Evolutionary conservation across 1,140 invertebrate genomes (phyloP).

Genomic region (Drosophila athabasca): DNA sequence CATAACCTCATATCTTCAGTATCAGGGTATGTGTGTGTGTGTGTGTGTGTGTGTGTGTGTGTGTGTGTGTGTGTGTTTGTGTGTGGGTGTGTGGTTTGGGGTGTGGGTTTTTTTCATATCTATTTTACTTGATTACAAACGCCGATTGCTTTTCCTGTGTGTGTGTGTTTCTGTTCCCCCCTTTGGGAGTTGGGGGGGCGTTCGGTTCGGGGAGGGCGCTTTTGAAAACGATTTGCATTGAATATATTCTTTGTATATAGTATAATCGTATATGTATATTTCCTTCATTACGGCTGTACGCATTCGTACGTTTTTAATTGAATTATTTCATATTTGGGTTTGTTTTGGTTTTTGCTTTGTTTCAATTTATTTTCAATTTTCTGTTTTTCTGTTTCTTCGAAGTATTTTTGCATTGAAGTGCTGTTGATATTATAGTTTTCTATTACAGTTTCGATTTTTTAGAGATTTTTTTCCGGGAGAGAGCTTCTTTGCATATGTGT

Average conservation of each 20-base stretch:
- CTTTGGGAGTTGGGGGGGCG: too few species aligned
- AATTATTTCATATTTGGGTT: slow-evolving; percentile 59
- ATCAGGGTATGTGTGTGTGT: slow-evolving; percentile 33
- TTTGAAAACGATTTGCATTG: slow-evolving; percentile 68
- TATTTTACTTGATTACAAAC: slow-evolving; percentile 23
- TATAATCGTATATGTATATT: slow-evolving; percentile 74
- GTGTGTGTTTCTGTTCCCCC: slow-evolving; percentile 20
- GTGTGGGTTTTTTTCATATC: slow-evolving; percentile 20
- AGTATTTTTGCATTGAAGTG: slow-evolving; percentile 70
- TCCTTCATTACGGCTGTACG: slow-evolving; percentile 68
- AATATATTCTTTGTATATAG: slow-evolving; percentile 63
- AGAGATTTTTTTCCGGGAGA: slow-evolving; percentile 26
- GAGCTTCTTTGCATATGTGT: slow-evolving; percentile 46
- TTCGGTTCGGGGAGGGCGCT: slow-evolving; percentile 11
- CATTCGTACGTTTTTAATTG: slow-evolving; percentile 36
- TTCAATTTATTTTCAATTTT: slow-evolving; percentile 26
- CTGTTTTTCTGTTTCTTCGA: slow-evolving; percentile 30
- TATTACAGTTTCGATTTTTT: slow-evolving; percentile 57
- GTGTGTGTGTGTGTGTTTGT: slow-evolving; percentile 22
- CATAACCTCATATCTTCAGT: slow-evolving; percentile 62
- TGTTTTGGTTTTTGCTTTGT: slow-evolving; percentile 15
- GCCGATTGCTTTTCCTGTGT: slow-evolving; percentile 28
- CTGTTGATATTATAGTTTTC: slow-evolving; percentile 67
- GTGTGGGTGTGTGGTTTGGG: background rate
- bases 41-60: slow-evolving; percentile 16